Evolutionary conservation across 2,797 vertebrate species (phyloP).

Genomic region (Calcarius lapponicus): DNA sequence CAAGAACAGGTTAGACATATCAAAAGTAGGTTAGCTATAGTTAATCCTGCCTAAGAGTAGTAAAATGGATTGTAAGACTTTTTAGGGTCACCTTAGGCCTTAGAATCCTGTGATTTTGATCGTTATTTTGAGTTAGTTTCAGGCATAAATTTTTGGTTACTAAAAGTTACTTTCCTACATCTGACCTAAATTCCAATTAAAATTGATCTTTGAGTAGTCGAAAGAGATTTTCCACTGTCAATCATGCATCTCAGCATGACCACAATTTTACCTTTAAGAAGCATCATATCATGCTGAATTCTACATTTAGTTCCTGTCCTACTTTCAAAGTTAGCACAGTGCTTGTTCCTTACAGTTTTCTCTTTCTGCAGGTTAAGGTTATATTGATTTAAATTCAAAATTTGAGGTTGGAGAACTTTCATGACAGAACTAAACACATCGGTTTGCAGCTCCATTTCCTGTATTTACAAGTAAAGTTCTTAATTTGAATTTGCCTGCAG

Average conservation of each 20-base stretch:
- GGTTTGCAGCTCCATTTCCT: neutral
- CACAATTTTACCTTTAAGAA: slow-evolving; percentile 55
- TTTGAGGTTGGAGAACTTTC: neutral
- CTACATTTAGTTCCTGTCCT: slow-evolving; percentile 62
- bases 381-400: slow-evolving; percentile 50
- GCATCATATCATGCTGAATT: slow-evolving; percentile 35
- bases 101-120: slow-evolving; percentile 19
- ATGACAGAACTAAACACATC: neutral
- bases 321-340: slow-evolving; percentile 33
- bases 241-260: slow-evolving; percentile 51
- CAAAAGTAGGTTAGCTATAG: neutral
- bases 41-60: neutral
- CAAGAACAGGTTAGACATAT: neutral
- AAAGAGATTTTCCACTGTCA: slow-evolving; percentile 48
- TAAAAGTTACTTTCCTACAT: slow-evolving; percentile 27
- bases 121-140: neutral
- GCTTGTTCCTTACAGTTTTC: slow-evolving; percentile 35
- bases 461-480: neutral
- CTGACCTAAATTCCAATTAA: slow-evolving; percentile 60
- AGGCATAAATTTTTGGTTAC: slow-evolving; percentile 43
- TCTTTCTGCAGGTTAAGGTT: slow-evolving; percentile 55
- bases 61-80: neutral
- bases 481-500: neutral
- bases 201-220: slow-evolving; percentile 50
- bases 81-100: neutral